Base-by-base conservation (phyloP, 1,140 invertebrate species). In the Globodera ellingtonae region DNA sequence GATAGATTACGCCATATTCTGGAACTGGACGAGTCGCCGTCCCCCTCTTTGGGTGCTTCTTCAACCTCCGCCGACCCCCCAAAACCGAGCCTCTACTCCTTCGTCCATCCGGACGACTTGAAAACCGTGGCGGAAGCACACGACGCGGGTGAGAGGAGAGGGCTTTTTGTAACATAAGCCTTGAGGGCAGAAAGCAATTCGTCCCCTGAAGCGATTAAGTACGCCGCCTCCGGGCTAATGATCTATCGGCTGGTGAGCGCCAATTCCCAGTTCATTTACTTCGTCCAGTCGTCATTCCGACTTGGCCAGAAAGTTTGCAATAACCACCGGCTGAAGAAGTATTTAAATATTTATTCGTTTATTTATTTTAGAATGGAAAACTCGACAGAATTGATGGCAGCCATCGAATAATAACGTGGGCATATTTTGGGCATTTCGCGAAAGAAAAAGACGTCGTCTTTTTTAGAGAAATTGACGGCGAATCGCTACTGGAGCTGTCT, bases 321-420 rank as follows among this genome's bases (percentile, higher is more conserved):
- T 65, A 13, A 52, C 10, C 0, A 52, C 7, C 50, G 18, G 0
- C 0, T 21, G 18, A 62, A 62, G 13, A 62, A 62, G 18, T 18
- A 62, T 4, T 44, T 15, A 70, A 70, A 70, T 44, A 6, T 8
- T 70, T 70, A 10, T 77, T 9, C 18, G 6, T 65, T 69, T 69
- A 70, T 21, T 77, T 77, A 24, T 47, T 48, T 46, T 9, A 77
- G 70, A 98, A 98, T 91, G 98, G 96, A 81, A 99, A 98, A 91
- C 96, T 97, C 3, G 97, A 99, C 90, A 98, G 97, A 90, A 95
- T 99, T 79, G 96, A 98, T 80, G 96, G 95, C 89, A 98, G 95
- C 52, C 97, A 99, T 91, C 71, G 85, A 79, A 56, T 84, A 52
- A 78, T 86, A 56, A 87, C 81, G 85, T 87, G 79, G 56, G 83